Evolutionary conservation across 1,140 invertebrate genomes (phyloP), one percentile per base, ranked within the genome.

Genomic region (Drosophila oshimai): DNA sequence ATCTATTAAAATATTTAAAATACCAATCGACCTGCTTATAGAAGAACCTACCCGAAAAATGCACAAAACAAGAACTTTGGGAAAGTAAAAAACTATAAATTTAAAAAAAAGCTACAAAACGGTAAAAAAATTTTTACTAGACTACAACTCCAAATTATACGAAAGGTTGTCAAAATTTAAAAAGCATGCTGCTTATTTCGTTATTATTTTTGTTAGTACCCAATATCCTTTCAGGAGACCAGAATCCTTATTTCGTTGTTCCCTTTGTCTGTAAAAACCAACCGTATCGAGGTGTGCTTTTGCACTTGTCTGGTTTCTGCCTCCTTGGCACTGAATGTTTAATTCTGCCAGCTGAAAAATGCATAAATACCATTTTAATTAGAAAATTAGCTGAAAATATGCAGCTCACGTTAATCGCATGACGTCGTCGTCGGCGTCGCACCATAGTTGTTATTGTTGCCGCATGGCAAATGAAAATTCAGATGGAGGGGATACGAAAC

Each of bases 351-450:
- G 70, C 86, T 89, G 74, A 74, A 89, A 86, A 89, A 89, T 89
- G 84, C 84, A 89, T 87, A 89, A 89, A 89, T 89, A 88, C 64
- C 71, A 60, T 87, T 89, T 89, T 89, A 89, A 89, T 89, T 89
- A 89, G 87, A 89, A 89, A 89, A 89, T 89, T 89, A 89, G 87
- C 83, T 89, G 60, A 47, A 79, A 89, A 89, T 89, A 89, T 89
- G 87, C 87, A 87, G 71, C 81, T 73, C 87, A 89, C 87, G 89
- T 90, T 90, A 90, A 90, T 90, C 78, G 89, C 80, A 79, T 80
- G 70, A 53, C 62, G 28, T 65, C 51, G 74, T 71, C 45, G 57
- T 45, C 9, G 51, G 39, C 53, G 46, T 51, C 34, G 61, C 39
- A n/a, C n/a, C n/a, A n/a, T n/a, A 67, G 74, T 41, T 61, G 67